Base-by-base conservation (phyloP, 2,113 vertebrate species). In the Myxocyprinus asiaticus region DNA sequence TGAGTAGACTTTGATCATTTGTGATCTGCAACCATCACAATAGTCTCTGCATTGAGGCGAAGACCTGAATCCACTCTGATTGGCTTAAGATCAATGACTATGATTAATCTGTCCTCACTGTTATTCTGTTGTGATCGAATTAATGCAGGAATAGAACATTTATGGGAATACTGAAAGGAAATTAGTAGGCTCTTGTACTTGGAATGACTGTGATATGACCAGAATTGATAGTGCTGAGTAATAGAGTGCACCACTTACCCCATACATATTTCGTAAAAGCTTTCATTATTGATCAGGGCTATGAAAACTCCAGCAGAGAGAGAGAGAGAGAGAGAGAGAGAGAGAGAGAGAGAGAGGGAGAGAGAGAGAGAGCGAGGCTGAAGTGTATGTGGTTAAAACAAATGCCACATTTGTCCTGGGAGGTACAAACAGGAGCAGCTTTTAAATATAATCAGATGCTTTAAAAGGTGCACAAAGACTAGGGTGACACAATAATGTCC, bases 401-500 rank as follows among this genome's bases (percentile, higher is more conserved):
- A 65, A 71, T 55, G n/a, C 47, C 22, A 68, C 47, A 11, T 50
- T 77, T 68, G 47, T 63, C 8, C 2, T 61, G 59, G 48, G 47
- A 70, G 70, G 62, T 10, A 58, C 69, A 58, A 63, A 66, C 69
- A 22, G 0, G 7, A 15, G 22, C 81, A 62, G 50, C 67, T 72
- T 67, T 73, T 45, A 78, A 76, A 76, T 6, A 44, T 17, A 53
- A 63, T 59, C 51, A 73, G 45, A 43, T 56, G 15, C 62, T 79
- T 77, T 55, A 50, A 67, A 59, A 78, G 51, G 51, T 77, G 56
- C 44, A 59, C 67, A 50, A 82, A 78, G 71, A 67, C 56, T 67
- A 81, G 62, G 67, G 55, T 56, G 71, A 82, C 88, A 69, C 76
- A 67, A 78, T 62, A 70, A 79, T 72, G 73, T 51, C 79, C 51